A percentile compares a stretch with the other conserved stretches of the same genome.
phyloP scores from a whole-genome alignment of 1,140 invertebrate genomes.

The Dreissena polymorpha region DNA sequence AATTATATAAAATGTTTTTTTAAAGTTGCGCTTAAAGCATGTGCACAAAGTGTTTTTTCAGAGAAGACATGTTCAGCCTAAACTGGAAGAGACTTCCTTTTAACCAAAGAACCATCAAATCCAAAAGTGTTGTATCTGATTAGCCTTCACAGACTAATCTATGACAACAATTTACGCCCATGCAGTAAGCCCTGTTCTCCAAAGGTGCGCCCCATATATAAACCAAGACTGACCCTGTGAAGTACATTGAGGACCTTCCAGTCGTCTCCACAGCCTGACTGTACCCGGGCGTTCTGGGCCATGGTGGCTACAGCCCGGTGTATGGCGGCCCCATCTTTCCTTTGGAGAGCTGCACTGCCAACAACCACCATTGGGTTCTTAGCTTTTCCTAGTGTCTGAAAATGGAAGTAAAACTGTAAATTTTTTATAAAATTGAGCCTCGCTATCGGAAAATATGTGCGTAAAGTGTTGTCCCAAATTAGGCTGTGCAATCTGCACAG shows the following conservation, averaged over 20 bases:
- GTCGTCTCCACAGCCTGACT: constrained; percentile 74
- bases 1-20: too few species aligned
- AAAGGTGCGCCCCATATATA: background rate
- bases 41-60: too few species aligned
- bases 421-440: background rate
- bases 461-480: too few species aligned
- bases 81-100: too few species aligned
- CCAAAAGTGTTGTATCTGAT: too few species aligned
- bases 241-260: constrained; percentile 95
- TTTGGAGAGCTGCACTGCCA: constrained; percentile 90
- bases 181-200: too few species aligned
- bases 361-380: constrained; percentile 96
- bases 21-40: too few species aligned
- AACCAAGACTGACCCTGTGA: constrained; percentile 87
- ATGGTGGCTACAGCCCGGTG: constrained; percentile 66
- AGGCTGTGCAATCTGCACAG: too few species aligned
- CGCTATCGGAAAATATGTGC: background rate
- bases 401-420: constrained; percentile 15
- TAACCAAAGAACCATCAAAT: too few species aligned
- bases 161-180: too few species aligned
- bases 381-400: constrained; percentile 86
- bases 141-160: too few species aligned
- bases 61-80: too few species aligned
- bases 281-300: constrained; percentile 64
- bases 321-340: constrained; percentile 88